Conservation (phyloP, 2,797 vertebrate species). For the Anguilla megastoma region DNA sequence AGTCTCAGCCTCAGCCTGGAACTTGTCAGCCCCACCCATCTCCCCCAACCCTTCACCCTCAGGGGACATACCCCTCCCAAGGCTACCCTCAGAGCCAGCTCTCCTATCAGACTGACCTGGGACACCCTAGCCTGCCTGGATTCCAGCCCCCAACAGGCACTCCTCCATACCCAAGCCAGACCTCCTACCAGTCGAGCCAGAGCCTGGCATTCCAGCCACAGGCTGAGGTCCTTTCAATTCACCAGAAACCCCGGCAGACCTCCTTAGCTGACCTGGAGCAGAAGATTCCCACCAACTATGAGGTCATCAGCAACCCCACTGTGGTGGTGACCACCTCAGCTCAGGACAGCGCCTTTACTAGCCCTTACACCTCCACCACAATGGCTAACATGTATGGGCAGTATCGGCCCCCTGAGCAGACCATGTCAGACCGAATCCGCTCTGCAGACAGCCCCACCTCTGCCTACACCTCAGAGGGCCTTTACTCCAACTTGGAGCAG, state of each 20-base stretch:
- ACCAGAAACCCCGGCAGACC: conserved; percentile 91
- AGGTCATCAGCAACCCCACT: conserved; percentile 83
- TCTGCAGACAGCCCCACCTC: conserved; percentile 76
- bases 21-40: conserved; percentile 79
- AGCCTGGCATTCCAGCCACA: conserved; percentile 81
- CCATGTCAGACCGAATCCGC: conserved; percentile 65
- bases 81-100: conserved; percentile 75
- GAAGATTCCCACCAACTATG: conserved; percentile 94
- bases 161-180: conserved; percentile 82
- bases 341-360: conserved; percentile 80
- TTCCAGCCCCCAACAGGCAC: conserved; percentile 78
- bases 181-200: conserved; percentile 77
- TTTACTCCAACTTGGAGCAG: conserved; percentile 92
- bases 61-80: conserved; percentile 78
- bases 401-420: conserved; percentile 66
- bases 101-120: conserved; percentile 83
- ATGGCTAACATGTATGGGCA: conserved; percentile 71
- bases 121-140: conserved; percentile 76
- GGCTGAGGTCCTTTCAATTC: conserved; percentile 75
- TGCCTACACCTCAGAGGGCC: conserved; percentile 84
- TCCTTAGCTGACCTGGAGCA: conserved; percentile 92
- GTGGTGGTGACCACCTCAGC: conserved; percentile 79
- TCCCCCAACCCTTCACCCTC: conserved; percentile 78
- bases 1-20: conserved; percentile 83
- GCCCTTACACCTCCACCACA: conserved; percentile 72